Conservation (phyloP, 92 coral and sea anemone species). For the Micromussa lordhowensis region DNA sequence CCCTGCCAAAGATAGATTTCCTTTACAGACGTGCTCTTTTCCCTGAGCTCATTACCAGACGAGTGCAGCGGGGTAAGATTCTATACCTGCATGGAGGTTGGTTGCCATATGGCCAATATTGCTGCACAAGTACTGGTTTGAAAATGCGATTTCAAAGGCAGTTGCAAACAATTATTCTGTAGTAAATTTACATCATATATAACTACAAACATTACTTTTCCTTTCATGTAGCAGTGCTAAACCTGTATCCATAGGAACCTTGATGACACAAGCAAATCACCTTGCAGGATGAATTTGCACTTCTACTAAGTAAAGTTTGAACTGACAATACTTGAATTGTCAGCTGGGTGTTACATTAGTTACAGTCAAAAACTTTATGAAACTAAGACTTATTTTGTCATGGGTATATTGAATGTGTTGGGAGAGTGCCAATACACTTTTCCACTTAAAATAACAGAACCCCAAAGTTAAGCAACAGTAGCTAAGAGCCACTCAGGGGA, state of each 20-base stretch:
- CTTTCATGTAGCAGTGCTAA: conserved; percentile 17
- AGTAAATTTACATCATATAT: conserved; percentile 17
- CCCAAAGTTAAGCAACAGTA: neutral
- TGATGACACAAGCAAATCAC: conserved; percentile 13
- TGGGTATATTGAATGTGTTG: neutral
- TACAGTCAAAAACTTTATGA: neutral
- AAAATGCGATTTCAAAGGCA: conserved; percentile 26
- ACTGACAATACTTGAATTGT: neutral
- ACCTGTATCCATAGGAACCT: conserved; percentile 21
- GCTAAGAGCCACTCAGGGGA: too few species aligned
- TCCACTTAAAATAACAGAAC: conserved; percentile 4
- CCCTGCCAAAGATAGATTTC: conserved; percentile 30
- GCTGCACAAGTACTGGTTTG: conserved; percentile 23
- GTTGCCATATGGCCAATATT: conserved; percentile 35
- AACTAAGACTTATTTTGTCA: neutral
- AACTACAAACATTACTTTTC: conserved; percentile 11
- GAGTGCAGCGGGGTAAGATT: conserved; percentile 34
- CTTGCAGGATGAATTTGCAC: conserved; percentile 40
- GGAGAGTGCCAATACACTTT: neutral
- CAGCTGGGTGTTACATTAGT: conserved; percentile 3
- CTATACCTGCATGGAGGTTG: conserved; percentile 29
- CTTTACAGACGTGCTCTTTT: conserved; percentile 8
- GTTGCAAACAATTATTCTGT: conserved; percentile 1
- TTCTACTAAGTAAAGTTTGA: conserved; percentile 27
- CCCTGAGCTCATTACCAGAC: conserved; percentile 20